phyloP scores from a whole-genome alignment of 2,113 vertebrate species.

The Orcinus orca region DNA sequence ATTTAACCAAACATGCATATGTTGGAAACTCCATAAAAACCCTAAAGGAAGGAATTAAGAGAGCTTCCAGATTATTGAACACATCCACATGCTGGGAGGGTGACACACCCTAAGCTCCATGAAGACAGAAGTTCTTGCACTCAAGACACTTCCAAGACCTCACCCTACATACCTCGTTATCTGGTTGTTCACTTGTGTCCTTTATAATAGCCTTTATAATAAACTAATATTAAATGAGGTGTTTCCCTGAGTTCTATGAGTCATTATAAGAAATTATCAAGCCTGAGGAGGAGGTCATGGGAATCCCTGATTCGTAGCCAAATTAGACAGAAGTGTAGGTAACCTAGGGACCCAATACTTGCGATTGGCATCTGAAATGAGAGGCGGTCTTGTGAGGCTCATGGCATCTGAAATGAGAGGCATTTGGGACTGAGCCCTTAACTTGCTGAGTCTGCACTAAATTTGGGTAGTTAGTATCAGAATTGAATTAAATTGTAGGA shows the following conservation, averaged over 20 bases:
- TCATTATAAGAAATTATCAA: neutral
- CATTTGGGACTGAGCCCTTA: neutral
- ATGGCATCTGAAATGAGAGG: neutral
- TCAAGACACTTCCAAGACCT: neutral
- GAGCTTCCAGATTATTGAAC: neutral
- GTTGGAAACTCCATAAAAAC: neutral
- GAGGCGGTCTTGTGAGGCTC: neutral
- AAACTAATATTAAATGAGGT: neutral
- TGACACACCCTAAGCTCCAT: rapidly evolving
- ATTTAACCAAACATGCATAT: neutral
- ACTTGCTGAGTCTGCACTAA: neutral
- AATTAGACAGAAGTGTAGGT: neutral
- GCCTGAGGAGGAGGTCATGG: neutral
- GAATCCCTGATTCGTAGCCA: neutral
- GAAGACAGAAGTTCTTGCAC: neutral
- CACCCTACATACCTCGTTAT: neutral
- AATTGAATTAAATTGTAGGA: neutral
- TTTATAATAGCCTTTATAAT: neutral
- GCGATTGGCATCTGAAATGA: neutral
- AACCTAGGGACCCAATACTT: neutral
- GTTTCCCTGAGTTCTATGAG: neutral
- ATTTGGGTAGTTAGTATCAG: neutral
- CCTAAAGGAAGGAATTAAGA: neutral
- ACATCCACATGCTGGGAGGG: too few relatives aligned
- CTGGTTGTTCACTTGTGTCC: neutral